Percentiles rank a stretch among this genome's conserved stretches.
Conservation (phyloP, 2,797 vertebrate genomes). For the Anguilla marmorata region DNA sequence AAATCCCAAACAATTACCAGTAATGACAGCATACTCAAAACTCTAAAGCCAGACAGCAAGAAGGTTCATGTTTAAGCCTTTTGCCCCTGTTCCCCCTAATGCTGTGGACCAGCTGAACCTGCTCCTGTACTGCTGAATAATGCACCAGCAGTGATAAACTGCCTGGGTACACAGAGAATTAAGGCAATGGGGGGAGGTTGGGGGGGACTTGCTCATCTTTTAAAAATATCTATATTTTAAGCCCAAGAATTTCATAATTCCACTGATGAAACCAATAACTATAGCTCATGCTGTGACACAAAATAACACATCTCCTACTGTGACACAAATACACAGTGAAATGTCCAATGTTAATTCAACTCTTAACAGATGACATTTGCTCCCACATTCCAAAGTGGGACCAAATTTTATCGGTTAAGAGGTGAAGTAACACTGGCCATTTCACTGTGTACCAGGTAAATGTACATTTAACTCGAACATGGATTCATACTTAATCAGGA, state of each 20-base stretch:
- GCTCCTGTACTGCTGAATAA: neutral
- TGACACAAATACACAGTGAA: neutral
- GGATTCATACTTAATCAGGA: neutral
- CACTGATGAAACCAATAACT: neutral
- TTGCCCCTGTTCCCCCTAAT: neutral
- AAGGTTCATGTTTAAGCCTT: neutral
- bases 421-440: too few species aligned
- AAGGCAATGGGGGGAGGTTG: neutral
- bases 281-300: too few species aligned
- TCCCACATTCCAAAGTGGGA: too few species aligned
- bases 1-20: neutral
- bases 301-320: neutral
- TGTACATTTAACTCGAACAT: neutral
- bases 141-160: too few species aligned
- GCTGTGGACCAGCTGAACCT: neutral
- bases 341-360: too few species aligned
- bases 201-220: neutral
- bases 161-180: neutral
- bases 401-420: too few species aligned
- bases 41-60: neutral
- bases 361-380: too few species aligned
- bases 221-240: neutral
- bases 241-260: neutral
- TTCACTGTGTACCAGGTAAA: neutral
- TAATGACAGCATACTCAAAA: neutral